Percentiles rank a stretch among this genome's conserved stretches.
phyloP scores from a whole-genome alignment of 92 coral and sea anemone genomes.

The Siderastrea radians region DNA sequence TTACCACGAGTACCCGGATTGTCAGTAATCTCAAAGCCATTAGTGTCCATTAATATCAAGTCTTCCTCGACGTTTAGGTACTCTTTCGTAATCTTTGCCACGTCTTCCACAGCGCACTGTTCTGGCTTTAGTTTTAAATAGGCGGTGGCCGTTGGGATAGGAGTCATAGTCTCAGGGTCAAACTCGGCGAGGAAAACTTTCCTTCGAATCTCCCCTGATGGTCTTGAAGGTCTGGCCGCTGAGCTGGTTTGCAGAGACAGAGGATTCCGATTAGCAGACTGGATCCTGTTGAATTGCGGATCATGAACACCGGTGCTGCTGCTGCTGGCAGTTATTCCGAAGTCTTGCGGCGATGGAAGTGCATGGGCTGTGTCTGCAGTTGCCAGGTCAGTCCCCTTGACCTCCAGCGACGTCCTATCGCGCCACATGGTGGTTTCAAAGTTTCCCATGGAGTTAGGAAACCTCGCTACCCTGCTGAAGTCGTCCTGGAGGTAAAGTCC shows the following conservation, averaged over 20 bases:
- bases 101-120: slow-evolving; percentile 17
- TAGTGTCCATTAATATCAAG: slow-evolving; percentile 21
- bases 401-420: slow-evolving; percentile 36
- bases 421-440: slow-evolving; percentile 37
- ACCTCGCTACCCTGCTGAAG: slow-evolving; percentile 27
- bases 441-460: slow-evolving; percentile 14
- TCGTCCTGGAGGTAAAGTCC: slow-evolving; percentile 39
- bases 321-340: background rate
- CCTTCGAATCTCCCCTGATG: slow-evolving; percentile 16
- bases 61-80: slow-evolving; percentile 35
- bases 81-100: slow-evolving; percentile 21
- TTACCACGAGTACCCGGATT: slow-evolving; percentile 38
- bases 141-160: slow-evolving; percentile 33
- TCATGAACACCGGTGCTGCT: background rate
- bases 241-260: background rate
- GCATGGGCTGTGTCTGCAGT: background rate
- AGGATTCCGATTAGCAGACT: background rate
- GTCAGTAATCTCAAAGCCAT: slow-evolving; percentile 38
- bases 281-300: background rate
- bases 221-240: background rate
- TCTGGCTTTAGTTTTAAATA: slow-evolving; percentile 31
- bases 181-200: slow-evolving; percentile 33
- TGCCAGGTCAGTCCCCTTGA: slow-evolving; percentile 1
- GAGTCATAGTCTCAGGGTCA: slow-evolving; percentile 5
- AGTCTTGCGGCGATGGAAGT: slow-evolving; percentile 1